A percentile compares a stretch with the other conserved stretches of the same genome.
These are phyloP conservation scores for Galleria mellonella DNA, from an alignment of 1,140 invertebrate species.

Conservation along the genomic window DNA sequence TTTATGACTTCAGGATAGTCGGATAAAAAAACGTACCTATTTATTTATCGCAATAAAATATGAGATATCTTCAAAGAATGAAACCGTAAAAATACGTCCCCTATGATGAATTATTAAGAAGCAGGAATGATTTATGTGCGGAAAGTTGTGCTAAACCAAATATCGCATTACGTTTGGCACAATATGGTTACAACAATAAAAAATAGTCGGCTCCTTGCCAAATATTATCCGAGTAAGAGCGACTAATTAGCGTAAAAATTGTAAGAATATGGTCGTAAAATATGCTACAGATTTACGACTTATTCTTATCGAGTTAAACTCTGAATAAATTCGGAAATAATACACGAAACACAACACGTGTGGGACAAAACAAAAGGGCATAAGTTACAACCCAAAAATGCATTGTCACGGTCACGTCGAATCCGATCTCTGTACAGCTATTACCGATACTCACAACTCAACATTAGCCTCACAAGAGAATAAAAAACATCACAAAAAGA, in stretches of 20 bases:
- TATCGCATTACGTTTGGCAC: too few relatives aligned
- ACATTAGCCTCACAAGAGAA: slow-evolving; percentile 33
- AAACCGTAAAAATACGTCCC: too few relatives aligned
- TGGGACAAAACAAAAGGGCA: slow-evolving; percentile 10
- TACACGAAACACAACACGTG: slow-evolving; percentile 19
- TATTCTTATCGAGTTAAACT: not conserved
- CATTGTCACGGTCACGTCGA: slow-evolving; percentile 58
- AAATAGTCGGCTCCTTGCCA: not conserved
- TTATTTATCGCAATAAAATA: too few relatives aligned
- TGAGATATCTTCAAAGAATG: too few relatives aligned
- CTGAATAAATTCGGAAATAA: slow-evolving; percentile 6
- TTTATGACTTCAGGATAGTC: too few relatives aligned
- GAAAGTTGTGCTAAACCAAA: not conserved
- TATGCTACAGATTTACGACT: slow-evolving; percentile 13
- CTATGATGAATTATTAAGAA: too few relatives aligned
- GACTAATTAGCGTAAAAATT: slow-evolving; percentile 23
- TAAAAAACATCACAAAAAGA: slow-evolving; percentile 48
- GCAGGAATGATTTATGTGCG: not conserved
- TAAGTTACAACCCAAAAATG: slow-evolving; percentile 23
- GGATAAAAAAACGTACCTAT: too few relatives aligned
- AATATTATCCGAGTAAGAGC: slow-evolving; percentile 2
- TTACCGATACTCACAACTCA: slow-evolving; percentile 37
- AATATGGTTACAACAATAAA: too few relatives aligned
- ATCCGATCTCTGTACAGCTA: slow-evolving; percentile 20
- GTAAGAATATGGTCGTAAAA: slow-evolving; percentile 13